Base-by-base conservation (phyloP, 1,140 invertebrate species). In the Popillia japonica region DNA sequence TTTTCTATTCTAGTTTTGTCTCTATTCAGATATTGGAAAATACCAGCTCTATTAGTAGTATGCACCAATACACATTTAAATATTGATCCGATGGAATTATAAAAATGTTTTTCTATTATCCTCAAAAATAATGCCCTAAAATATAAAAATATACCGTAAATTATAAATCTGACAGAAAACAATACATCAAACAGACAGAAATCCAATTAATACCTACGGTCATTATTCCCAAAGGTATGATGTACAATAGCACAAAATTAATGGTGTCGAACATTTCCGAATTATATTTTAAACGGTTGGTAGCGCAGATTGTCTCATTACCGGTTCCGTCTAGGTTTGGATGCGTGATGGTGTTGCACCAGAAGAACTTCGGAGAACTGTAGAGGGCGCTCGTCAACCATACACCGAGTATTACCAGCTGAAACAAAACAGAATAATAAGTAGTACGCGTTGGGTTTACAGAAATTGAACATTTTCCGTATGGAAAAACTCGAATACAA, bases 301-400 rank as follows among this genome's bases (percentile, higher is more conserved):
- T 87, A 34, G 93, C 90, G 84, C 94, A 95, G 41, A 95, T 92
- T 7, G 92, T 92, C 84, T 94, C 93, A 79, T 88, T 88, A 76
- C 88, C 87, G 42, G 64, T 79, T 0, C 91, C 91, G 17, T 89
- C 87, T 77, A 88, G 86, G 22, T 84, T 85, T 7, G 91, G 83
- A 77, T 92, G 91, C 14, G 89, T 90, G 64, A 94, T 90, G 0
- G 92, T 93, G 81, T 92, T 90, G 64, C 93, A 91, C 88, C 91
- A 94, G 75, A 93, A 90, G 81, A 95, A 93, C 81, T 93, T 92
- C 0, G 94, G 94, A 3, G 91, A 90, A 76, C 92, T 93, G 86
- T 95, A 95, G 0, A 92, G 86, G 0, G 93, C 93, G 78, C 93
- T 93, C 3, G 92, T 89, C 40, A 94, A 87, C 94, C 94, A 96